Evolutionary conservation across 2,888 invertebrate species (phyloP), one percentile per base, ranked within the genome.

Genomic region (Chesias legatella): DNA sequence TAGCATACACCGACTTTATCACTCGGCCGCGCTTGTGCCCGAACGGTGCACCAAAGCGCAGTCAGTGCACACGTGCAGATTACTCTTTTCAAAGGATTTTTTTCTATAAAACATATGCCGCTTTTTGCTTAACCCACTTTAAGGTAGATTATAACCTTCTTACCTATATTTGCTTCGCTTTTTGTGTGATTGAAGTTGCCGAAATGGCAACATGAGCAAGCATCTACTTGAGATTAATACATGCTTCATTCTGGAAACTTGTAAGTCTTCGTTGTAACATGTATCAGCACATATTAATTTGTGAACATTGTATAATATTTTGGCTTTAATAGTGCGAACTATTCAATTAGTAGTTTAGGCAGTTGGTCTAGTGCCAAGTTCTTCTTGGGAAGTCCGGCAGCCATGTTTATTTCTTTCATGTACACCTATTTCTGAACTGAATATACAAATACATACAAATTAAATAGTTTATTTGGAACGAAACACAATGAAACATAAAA

Each of bases 71-170:
- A 85, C 85, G 86, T 86, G 86, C 82, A 86, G 79, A 77, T 77
- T 79, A 69, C 53, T 65, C 60, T 53, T 63, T 73, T 79, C 73
- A 84, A 82, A 79, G 76, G 78, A 77, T 83, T 86, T 88, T 86
- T 86, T 85, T 74, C 69, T 79, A 81, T 74, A 82, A 81, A 84
- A 83, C 83, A 84, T 83, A 79, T 86, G 85, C 82, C 81, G 79
- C 77, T 82, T 85, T 86, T 86, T 83, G 81, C 85, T 84, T 88
- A 86, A 88, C 86, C 86, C 84, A 86, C 85, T 86, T 86, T 82
- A 70, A 77, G 72, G 69, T 79, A 81, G 86, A 85, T 86, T 75
- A 86, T 85, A 79, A 80, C 86, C 86, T 83, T 85, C 88, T 86
- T 86, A 88, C 88, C 85, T 84, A 86, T 80, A 85, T 86, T 86